phyloP scores from a whole-genome alignment of 2,797 vertebrate genomes.

The Enteromius trimaculatus region DNA sequence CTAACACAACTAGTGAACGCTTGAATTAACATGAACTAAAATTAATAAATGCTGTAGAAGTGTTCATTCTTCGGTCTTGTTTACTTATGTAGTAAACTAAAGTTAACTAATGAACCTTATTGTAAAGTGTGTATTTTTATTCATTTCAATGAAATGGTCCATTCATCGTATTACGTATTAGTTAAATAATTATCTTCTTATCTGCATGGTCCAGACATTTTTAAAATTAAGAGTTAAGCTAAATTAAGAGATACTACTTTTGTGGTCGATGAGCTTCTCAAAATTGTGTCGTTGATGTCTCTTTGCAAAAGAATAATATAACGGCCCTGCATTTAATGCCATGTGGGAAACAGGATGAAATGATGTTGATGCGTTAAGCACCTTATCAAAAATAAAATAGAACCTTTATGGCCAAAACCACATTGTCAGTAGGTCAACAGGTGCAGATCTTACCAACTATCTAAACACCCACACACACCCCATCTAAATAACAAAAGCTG shows the following conservation, averaged over 20 bases:
- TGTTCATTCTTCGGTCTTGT: too few relatives aligned
- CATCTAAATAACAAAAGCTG: conserved; percentile 26
- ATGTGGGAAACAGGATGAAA: neutral
- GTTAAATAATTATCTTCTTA: neutral
- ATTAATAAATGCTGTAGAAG: too few relatives aligned
- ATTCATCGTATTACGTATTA: neutral
- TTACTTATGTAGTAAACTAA: too few relatives aligned
- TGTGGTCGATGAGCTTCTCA: neutral
- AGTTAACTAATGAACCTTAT: too few relatives aligned
- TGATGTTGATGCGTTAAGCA: neutral
- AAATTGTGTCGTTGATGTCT: neutral
- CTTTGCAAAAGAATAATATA: neutral
- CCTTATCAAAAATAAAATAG: neutral
- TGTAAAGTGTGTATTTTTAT: neutral
- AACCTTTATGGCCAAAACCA: neutral
- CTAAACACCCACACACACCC: neutral
- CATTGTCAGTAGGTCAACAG: neutral
- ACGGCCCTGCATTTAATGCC: neutral
- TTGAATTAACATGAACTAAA: too few relatives aligned
- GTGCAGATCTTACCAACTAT: neutral
- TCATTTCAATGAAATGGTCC: neutral
- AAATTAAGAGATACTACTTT: neutral
- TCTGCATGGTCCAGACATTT: neutral
- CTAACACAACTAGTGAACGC: too few relatives aligned
- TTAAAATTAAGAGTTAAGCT: neutral